phyloP scores from a whole-genome alignment of 2,888 invertebrate genomes.

The Euzetes globulus region DNA sequence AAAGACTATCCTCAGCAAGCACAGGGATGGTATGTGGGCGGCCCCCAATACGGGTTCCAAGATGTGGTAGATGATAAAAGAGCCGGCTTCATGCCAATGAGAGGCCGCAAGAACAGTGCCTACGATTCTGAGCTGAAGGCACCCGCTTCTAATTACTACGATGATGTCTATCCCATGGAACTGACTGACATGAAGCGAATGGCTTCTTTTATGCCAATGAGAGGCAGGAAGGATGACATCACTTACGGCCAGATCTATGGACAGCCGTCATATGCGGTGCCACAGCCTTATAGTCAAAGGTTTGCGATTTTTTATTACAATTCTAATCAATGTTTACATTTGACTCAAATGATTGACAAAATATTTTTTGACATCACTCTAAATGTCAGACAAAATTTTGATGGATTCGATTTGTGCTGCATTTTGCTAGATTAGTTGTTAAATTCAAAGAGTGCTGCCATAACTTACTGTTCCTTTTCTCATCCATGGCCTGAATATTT shows the following conservation, averaged over 20 bases:
- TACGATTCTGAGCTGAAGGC: too few species aligned
- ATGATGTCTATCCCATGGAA: slow-evolving; percentile 15
- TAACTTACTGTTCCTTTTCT: too few species aligned
- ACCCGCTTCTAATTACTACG: too few species aligned
- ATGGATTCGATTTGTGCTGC: too few species aligned
- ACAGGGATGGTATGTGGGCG: background rate
- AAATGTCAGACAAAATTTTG: too few species aligned
- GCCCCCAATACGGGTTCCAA: background rate
- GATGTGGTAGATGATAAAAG: background rate
- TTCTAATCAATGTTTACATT: too few species aligned
- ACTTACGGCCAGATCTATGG: background rate
- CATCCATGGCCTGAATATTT: too few species aligned
- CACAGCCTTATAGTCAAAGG: slow-evolving; percentile 26
- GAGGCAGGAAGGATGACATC: slow-evolving; percentile 35
- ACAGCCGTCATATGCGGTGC: slow-evolving; percentile 32
- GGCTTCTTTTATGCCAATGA: slow-evolving; percentile 39
- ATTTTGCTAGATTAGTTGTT: too few species aligned
- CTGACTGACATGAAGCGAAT: slow-evolving; percentile 28
- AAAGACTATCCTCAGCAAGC: background rate
- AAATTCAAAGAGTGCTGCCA: too few species aligned
- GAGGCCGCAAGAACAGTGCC: slow-evolving; percentile 36
- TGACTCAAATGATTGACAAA: too few species aligned
- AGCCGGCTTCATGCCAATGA: slow-evolving; percentile 37
- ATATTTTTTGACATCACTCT: too few species aligned
- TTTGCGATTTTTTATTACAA: background rate